Evolutionary conservation across 2,888 invertebrate species (phyloP), one percentile per base, ranked within the genome.

Genomic region (Thereva unica): DNA sequence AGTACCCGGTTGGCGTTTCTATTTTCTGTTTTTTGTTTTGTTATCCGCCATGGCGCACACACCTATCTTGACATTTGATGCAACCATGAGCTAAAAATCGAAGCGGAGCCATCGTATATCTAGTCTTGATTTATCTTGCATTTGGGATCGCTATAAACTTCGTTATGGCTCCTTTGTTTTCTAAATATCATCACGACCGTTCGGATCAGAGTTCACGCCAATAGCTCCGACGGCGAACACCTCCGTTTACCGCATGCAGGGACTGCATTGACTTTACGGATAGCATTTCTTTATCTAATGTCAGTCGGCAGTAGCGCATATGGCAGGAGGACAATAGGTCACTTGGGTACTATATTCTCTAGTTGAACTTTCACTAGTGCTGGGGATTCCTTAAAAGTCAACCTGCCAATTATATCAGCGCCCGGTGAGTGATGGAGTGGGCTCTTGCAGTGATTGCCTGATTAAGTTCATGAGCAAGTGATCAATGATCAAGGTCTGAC

Each of bases 101-200:
- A 6, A 47, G 47, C 12, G 47, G 10, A 40, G 12, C 55, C 57
- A 35, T 34, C 45, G 37, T 38, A 38, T 57, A 57, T 59, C 59
- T 49, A 45, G 38, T 10, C 47, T 49, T 53, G 44, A 64, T 64
- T 53, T 64, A 64, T 64, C 64, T 52, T 37, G 34, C n/a, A 34
- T 12, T 42, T 41, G 44, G 37, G 53, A 64, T 64, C 64, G 37
- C 37, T 52, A 63, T 52, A 10, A 2, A 52, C 63, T 63, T 63
- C 53, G 53, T 64, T 53, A 64, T 52, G 52, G 42, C 64, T 64
- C 64, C 53, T 64, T 64, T 64, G 53, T 64, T 64, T 64, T 64
- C 53, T 44, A 64, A 64, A 64, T 53, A 64, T 64, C 64, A 64
- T 41, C 64, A 64, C 64, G 64, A 64, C 53, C 12, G 53, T 41